These are phyloP conservation scores for Lepidostoma basale DNA, from an alignment of 1,140 invertebrate species.

Conservation along the genomic window DNA sequence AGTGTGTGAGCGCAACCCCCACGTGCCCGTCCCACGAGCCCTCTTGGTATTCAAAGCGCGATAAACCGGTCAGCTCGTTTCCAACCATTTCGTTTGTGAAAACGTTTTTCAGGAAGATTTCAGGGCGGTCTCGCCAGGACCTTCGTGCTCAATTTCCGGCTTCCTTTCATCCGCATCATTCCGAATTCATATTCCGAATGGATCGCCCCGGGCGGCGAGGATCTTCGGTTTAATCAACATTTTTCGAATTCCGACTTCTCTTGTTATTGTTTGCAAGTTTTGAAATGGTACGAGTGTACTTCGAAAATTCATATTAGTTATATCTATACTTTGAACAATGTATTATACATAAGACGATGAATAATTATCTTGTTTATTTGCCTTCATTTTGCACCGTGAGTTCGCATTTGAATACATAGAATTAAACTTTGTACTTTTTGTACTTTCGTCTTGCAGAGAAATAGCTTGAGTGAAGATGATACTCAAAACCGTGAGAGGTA, in stretches of 20 bases:
- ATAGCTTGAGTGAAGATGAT: no score
- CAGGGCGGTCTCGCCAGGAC: not conserved
- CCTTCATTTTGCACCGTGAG: no score
- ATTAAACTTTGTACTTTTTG: no score
- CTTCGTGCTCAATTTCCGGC: constrained; percentile 41
- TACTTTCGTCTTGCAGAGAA: no score
- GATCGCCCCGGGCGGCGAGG: not conserved
- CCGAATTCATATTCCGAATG: constrained; percentile 39
- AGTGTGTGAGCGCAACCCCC: no score
- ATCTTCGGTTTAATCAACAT: not conserved
- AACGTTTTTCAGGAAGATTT: constrained; percentile 3
- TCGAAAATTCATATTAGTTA: not conserved
- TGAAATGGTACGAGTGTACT: not conserved
- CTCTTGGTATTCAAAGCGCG: not conserved
- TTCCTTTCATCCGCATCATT: constrained; percentile 37
- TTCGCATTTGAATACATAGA: not conserved
- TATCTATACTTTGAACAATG: not conserved
- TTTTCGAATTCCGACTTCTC: not conserved
- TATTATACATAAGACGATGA: not conserved
- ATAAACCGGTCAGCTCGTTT: constrained; percentile 3
- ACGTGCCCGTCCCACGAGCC: not conserved
- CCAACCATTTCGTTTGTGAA: not conserved
- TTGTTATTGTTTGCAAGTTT: not conserved
- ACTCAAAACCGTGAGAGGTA: no score
- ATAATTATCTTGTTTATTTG: not conserved